Percentiles rank a stretch among this genome's conserved stretches.
Evolutionary conservation across 1,140 invertebrate genomes (phyloP).

Genomic region (Meloidogyne hapla): DNA sequence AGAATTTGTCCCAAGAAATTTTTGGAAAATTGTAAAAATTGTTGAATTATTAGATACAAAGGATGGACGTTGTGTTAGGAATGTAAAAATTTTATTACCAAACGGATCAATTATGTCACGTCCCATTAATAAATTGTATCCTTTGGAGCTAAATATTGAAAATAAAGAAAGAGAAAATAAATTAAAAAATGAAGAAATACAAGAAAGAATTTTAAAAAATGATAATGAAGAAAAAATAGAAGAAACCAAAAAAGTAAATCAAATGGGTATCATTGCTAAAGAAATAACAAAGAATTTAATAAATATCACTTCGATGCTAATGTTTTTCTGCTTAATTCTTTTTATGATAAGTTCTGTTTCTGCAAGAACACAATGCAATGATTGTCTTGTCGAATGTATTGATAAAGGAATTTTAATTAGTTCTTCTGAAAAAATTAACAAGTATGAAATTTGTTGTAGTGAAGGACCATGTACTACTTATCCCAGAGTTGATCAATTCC

Average conservation of each 20-base stretch:
- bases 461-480: too few relatives aligned
- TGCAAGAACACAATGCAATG: neutral
- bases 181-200: too few relatives aligned
- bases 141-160: neutral
- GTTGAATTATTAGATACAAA: too few relatives aligned
- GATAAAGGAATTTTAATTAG: neutral
- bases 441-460: conserved; percentile 8
- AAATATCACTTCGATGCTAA: too few relatives aligned
- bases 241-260: neutral
- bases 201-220: neutral
- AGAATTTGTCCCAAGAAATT: neutral
- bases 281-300: neutral
- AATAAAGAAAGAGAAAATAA: neutral
- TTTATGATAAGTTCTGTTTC: too few relatives aligned
- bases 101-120: neutral
- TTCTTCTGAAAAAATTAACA: neutral
- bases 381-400: neutral
- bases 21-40: neutral
- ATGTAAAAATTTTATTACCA: too few relatives aligned
- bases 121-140: neutral
- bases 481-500: neutral
- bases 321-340: too few relatives aligned
- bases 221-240: neutral
- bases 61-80: too few relatives aligned
- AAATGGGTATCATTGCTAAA: neutral